These are phyloP conservation scores for Podocnemis expansa DNA, from an alignment of 2,113 vertebrate species.

Conservation along the genomic window DNA sequence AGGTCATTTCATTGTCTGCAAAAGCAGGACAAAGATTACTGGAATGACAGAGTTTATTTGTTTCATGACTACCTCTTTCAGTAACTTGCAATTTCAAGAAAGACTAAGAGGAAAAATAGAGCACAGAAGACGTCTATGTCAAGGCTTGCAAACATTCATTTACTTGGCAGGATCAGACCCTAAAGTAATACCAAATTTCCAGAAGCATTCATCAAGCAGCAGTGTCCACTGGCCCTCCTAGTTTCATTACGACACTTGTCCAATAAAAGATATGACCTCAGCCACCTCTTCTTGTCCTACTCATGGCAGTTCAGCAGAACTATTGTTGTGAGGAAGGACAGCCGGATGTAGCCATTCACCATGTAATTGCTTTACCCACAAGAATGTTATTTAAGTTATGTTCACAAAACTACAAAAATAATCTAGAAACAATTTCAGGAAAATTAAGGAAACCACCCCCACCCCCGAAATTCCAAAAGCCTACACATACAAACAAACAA, in stretches of 20 bases:
- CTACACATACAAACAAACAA: too few relatives aligned
- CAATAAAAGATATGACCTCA: neutral
- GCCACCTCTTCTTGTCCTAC: neutral
- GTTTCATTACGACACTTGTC: neutral
- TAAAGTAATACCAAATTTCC: neutral
- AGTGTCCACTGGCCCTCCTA: neutral
- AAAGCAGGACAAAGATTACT: neutral
- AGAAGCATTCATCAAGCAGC: neutral
- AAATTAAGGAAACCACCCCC: neutral
- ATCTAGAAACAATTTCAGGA: neutral
- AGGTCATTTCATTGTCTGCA: neutral
- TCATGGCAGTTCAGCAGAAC: neutral
- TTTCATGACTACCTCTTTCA: neutral
- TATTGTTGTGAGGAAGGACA: neutral
- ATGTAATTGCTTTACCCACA: neutral
- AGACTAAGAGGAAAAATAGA: neutral
- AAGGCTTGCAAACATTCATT: neutral
- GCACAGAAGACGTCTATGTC: neutral
- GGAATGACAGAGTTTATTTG: neutral
- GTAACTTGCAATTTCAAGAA: neutral
- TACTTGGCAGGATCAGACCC: neutral
- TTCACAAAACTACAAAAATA: constrained; percentile 8
- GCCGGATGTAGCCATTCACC: neutral
- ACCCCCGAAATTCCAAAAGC: constrained; percentile 22
- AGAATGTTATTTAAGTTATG: neutral